These are phyloP conservation scores for Mesorhabditis belari DNA, from an alignment of 2,888 invertebrate genomes.

Conservation along the genomic window DNA sequence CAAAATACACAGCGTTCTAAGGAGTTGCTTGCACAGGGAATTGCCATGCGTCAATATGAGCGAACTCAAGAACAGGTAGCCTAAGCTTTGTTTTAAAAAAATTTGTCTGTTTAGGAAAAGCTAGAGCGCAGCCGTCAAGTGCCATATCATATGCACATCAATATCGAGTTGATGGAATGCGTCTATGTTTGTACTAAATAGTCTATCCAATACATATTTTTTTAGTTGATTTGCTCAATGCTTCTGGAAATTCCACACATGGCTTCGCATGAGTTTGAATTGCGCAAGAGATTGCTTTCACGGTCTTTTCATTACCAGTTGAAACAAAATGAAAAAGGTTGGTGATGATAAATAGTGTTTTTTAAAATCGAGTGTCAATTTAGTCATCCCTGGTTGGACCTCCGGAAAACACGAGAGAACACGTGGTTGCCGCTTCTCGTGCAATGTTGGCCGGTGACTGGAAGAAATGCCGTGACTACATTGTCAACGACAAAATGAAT, in stretches of 20 bases:
- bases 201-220: too few species aligned
- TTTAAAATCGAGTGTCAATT: not conserved
- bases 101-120: constrained; percentile 32
- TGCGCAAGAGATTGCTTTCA: constrained; percentile 47
- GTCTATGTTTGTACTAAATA: too few species aligned
- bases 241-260: constrained; percentile 93
- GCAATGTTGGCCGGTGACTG: constrained; percentile 98
- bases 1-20: constrained; percentile 98
- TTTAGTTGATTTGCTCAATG: constrained; percentile 83
- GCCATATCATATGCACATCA: constrained; percentile 99
- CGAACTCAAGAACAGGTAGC: constrained; percentile 93
- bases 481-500: constrained; percentile 99
- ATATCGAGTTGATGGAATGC: constrained; percentile 92
- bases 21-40: constrained; percentile 79
- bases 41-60: constrained; percentile 63
- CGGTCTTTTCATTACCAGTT: constrained; percentile 84
- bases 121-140: constrained; percentile 35
- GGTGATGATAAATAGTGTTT: constrained; percentile 1
- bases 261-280: constrained; percentile 86
- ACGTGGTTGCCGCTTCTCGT: constrained; percentile 95
- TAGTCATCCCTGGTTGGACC: constrained; percentile 78
- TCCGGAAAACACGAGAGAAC: constrained; percentile 97
- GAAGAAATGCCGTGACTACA: constrained; percentile 83
- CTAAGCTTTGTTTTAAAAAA: not conserved
- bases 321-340: constrained; percentile 77